Base-by-base conservation (phyloP, 2,797 vertebrate species). In the Lutjanus campechanus region DNA sequence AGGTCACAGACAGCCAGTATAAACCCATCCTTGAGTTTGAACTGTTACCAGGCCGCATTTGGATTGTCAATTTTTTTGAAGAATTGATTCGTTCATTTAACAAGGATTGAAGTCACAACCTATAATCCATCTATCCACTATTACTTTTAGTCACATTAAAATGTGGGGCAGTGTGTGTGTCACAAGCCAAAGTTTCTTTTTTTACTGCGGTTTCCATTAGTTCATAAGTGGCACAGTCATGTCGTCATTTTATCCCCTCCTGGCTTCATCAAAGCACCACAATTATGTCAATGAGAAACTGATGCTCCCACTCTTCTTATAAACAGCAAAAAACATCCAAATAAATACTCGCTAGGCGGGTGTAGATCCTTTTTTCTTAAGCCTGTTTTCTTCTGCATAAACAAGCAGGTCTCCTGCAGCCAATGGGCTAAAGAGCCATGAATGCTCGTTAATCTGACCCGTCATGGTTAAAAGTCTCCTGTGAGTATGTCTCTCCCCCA, bases 401-500 rank as follows among this genome's bases (percentile, higher is more conserved):
- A 78, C 50, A 80, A 78, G n/a, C 22, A 62, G 55, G 53, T 50
- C 44, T 65, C 19, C n/a, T 54, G 64, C 56, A 75, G 69, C 7
- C 66, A 51, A 6, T 36, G 11, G 22, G 65, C 60, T 66, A 47
- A 77, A 74, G 69, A 49, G 51, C 78, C 66, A 11, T 78, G 80
- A 74, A 70, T 51, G 41, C 66, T 75, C 53, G n/a, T 87, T 79
- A 86, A 88, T 81, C 69, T 69, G 75, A 64, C 68, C 64, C 19
- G n/a, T 73, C 36, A 16, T 68, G 69, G 77, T 84, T 85, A 69
- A 73, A 74, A 73, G 62, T 41, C 77, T 79, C 61, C 67, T 25
- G 75, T 49, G 75, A 75, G 25, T n/a, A 0, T n/a, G 16, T 65
- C n/a, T 67, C 73, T 77, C 80, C 79, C 69, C 47, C 56, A 66